Conservation (phyloP, 2,888 invertebrate genomes). For the Carabus problematicus region DNA sequence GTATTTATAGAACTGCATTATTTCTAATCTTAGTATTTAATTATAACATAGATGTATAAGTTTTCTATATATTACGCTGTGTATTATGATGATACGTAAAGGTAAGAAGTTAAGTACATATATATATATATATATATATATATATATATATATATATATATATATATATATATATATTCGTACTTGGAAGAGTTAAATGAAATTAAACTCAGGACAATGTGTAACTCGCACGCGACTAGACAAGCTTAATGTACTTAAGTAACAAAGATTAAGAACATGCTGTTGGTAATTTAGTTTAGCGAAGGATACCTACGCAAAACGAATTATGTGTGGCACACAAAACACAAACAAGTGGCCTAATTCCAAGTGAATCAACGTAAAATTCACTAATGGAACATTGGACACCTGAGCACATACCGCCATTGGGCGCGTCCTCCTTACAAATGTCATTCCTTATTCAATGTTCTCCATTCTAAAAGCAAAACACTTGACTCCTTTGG, state of each 20-base stretch:
- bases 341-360: constrained; percentile 35
- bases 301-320: constrained; percentile 4
- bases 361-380: constrained; percentile 25
- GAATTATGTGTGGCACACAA: constrained; percentile 31
- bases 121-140: too few relatives aligned
- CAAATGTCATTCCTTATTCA: constrained; percentile 32
- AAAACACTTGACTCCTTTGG: too few relatives aligned
- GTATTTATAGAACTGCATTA: too few relatives aligned
- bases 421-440: background rate
- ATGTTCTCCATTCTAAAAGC: constrained; percentile 3
- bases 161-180: too few relatives aligned
- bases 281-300: constrained; percentile 31
- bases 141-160: too few relatives aligned
- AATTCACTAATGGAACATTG: constrained; percentile 35
- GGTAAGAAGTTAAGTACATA: too few relatives aligned
- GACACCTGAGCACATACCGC: constrained; percentile 26
- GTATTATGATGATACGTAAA: too few relatives aligned
- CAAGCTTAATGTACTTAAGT: constrained; percentile 31
- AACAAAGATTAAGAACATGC: constrained; percentile 35
- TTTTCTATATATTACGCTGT: too few relatives aligned
- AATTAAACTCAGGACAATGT: background rate
- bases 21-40: too few relatives aligned
- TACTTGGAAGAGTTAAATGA: too few relatives aligned
- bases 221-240: constrained; percentile 7
- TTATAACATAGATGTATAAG: too few relatives aligned